Base-by-base conservation (phyloP, 1,140 invertebrate species). In the Pemphigus obesinymphae region DNA sequence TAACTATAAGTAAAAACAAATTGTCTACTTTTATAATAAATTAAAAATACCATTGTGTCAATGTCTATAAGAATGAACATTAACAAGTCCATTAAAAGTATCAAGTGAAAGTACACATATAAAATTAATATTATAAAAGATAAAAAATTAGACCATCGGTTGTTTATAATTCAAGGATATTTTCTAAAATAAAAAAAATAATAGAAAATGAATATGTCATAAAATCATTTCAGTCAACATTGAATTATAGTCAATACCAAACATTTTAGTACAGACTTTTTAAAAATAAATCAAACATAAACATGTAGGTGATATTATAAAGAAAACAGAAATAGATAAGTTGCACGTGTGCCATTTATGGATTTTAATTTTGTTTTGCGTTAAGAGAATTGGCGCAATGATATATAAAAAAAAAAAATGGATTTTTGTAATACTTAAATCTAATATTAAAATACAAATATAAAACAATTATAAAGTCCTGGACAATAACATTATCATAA, bases 241-340 rank as follows among this genome's bases (percentile, higher is more conserved):
- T 40, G 20, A 29, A 72, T 53, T 37, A 7, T 53, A n/a, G 10
- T 55, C 20, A 55, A 31, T 31, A 48, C 37, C 26, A 70, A 72
- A 20, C 29, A 3, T 45, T 29, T 72, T 23, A 50, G 45, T n/a
- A 43, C 43, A 73, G 70, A 31, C 15, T 20, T 15, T 63, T 63
- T 45, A 48, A 26, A 58, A 29, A 48, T 76, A 40, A 55, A 76
- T 55, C 3, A n/a, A 50, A 50, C 26, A 76, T 53, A 48, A 53
- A 55, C 15, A 58, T 58, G 43, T 11, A 50, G 4, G 15, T 11
- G 17, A n/a, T n/a, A n/a, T 17, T 48, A 31, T 31, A 48, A 29
- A 73, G 70, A 73, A 76, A 76, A 76, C 31, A 76, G 73, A 76
- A 76, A 76, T 58, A 76, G 73, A 58, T 40, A 76, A 76, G 73